phyloP scores from a whole-genome alignment of 2,797 vertebrate species.

The Siniperca scherzeri region DNA sequence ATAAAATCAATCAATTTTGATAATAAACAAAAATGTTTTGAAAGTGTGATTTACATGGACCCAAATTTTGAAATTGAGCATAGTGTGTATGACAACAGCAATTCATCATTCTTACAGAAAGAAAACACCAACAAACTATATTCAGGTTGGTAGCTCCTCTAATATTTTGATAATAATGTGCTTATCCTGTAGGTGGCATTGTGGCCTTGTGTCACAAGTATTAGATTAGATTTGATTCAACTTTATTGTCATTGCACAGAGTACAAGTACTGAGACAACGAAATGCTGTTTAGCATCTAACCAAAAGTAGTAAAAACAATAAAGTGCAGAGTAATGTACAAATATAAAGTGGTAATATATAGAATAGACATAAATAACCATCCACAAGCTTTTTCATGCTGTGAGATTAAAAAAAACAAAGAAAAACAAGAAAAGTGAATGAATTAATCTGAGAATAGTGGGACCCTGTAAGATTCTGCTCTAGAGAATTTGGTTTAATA shows the following conservation, averaged over 20 bases:
- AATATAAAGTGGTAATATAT: background rate
- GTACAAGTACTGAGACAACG: background rate
- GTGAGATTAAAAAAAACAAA: background rate
- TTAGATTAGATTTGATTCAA: background rate
- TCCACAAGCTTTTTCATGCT: background rate
- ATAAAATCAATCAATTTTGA: no score
- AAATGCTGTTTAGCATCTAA: background rate
- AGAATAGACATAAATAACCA: background rate
- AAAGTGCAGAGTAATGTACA: background rate
- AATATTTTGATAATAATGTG: background rate
- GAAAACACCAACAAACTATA: no score
- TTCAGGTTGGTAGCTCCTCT: no score
- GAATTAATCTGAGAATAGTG: background rate
- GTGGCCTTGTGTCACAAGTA: conserved; percentile 19
- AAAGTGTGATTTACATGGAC: background rate
- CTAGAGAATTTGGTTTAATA: background rate
- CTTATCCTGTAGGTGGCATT: conserved; percentile 59
- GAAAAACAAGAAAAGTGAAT: conserved; percentile 2
- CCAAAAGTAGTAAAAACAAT: background rate
- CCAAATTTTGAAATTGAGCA: background rate
- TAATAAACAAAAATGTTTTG: background rate
- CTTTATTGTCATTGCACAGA: background rate
- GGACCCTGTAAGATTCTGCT: background rate
- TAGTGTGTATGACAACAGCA: background rate
- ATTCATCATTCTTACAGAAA: background rate